Evolutionary conservation across 2,888 invertebrate genomes (phyloP).

Genomic region (Synanthedon tipuliformis): DNA sequence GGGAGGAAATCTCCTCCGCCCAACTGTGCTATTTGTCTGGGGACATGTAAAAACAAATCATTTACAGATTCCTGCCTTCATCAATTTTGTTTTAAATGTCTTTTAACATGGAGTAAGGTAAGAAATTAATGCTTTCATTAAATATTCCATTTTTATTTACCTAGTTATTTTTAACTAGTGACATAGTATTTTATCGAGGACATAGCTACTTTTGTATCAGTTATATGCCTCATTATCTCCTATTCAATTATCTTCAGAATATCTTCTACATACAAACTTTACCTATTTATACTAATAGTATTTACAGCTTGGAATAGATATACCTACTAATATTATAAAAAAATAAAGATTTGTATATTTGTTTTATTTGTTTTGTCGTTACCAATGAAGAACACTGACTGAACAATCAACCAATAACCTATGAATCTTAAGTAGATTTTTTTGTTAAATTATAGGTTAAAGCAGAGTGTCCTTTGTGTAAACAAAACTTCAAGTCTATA

Average conservation of each 20-base stretch:
- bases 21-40: conserved; percentile 93
- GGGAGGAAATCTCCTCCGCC: conserved; percentile 78
- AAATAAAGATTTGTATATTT: no score
- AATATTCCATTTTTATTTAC: not conserved
- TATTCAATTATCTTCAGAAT: not conserved
- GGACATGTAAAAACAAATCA: conserved; percentile 86
- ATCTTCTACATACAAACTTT: no score
- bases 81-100: conserved; percentile 93
- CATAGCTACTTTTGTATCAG: not conserved
- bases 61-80: conserved; percentile 94
- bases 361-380: no score
- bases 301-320: no score
- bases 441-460: conserved; percentile 75
- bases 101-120: conserved; percentile 93
- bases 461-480: conserved; percentile 94
- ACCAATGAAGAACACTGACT: no score
- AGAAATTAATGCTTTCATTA: not conserved
- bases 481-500: conserved; percentile 90
- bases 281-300: no score
- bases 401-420: no score
- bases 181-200: conserved; percentile 9
- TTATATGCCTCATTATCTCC: not conserved
- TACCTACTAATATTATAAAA: no score
- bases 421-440: no score
- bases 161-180: not conserved